Base-by-base conservation (phyloP, 1,140 invertebrate genomes). In the Proctacanthus coquilletti region DNA sequence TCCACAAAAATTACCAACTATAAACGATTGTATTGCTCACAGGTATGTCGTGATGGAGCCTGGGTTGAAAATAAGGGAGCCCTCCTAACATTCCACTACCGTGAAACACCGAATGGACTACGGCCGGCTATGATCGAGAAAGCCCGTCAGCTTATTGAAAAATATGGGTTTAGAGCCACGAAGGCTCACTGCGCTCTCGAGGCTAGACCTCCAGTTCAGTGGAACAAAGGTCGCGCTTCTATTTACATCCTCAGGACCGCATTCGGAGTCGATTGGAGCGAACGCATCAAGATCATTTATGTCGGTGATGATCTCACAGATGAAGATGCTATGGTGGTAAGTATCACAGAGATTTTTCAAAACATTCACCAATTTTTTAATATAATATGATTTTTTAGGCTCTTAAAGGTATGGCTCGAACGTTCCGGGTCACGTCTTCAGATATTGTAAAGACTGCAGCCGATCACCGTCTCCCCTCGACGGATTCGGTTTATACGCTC, bases 51-150 rank as follows among this genome's bases (percentile, higher is more conserved):
- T 44, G 80, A 89, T 46, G 86, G 86, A 19, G 85, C 85, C 2
- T 91, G 86, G 85, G 84, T 91, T 2, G 86, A 92, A 53, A 87
- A 88, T 52, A 92, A 92, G 62, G 85, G 84, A 9, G 78, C 84
- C 1, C 53, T 88, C 2, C 61, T 92, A 15, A 88, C 86, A 2
- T 89, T 84, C 65, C 86, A 92, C 54, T 91, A 83, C 62, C 73
- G 85, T 4, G 84, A 89, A 60, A 81, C 81, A 0, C 82, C 81
- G 3, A 47, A 69, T 34, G 67, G 77, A 34, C 53, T 74, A 41
- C 67, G 81, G 34, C 59, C 68, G 1, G 63, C 67, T 4, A 67
- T 86, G 59, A 70, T 77, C 2, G 69, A 74, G 2, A 68, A 74
- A 47, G 84, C 82, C 0, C 70, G 71, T 40, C 64, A 69, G 25